Percentiles rank a stretch among this genome's conserved stretches.
phyloP scores from a whole-genome alignment of 2,113 vertebrate genomes.

The Panthera uncia region DNA sequence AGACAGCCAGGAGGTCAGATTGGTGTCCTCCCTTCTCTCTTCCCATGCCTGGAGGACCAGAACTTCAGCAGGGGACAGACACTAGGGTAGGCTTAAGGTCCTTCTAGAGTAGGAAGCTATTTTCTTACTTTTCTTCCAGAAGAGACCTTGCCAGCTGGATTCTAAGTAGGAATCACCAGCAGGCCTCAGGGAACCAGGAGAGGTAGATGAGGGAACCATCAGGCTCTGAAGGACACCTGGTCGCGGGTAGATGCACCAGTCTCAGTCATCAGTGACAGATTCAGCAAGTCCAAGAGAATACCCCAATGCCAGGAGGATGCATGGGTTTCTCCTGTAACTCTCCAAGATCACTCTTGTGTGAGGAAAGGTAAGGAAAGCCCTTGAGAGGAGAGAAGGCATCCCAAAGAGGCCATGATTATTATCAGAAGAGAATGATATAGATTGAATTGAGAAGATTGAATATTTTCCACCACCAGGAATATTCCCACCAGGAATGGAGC shows the following conservation, averaged over 20 bases:
- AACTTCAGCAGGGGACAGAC: background rate
- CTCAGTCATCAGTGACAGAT: background rate
- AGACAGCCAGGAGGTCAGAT: background rate
- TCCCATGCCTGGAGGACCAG: too few relatives aligned
- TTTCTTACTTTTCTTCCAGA: background rate
- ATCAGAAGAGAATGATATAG: background rate
- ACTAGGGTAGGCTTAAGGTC: background rate
- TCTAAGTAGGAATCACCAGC: background rate
- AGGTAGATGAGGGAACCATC: background rate
- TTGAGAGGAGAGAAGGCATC: background rate
- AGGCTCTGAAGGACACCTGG: background rate
- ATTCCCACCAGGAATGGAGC: background rate
- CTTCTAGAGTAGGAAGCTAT: background rate
- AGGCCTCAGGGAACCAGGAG: background rate
- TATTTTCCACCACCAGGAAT: background rate
- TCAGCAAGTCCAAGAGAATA: background rate
- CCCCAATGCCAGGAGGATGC: background rate
- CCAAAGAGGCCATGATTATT: background rate
- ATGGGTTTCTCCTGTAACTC: background rate
- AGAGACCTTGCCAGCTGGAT: background rate
- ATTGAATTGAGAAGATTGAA: background rate
- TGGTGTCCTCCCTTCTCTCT: too few relatives aligned
- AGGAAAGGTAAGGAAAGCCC: background rate
- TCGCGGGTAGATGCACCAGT: background rate
- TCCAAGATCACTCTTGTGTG: background rate